Base-by-base conservation (phyloP, 2,888 invertebrate species). In the Argyra leucocephala region DNA sequence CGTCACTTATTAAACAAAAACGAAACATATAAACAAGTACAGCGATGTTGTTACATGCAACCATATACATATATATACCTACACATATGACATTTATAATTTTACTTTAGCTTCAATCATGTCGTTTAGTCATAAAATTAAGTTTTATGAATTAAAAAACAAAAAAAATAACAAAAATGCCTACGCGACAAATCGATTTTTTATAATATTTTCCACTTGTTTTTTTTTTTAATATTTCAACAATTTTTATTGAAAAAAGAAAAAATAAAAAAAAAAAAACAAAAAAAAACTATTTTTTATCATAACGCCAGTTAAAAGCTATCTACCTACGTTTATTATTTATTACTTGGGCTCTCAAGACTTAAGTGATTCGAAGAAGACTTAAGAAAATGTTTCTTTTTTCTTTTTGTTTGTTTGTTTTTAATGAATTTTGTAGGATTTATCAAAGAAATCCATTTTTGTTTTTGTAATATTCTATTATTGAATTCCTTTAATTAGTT, bases 291-390 rank as follows among this genome's bases (percentile, higher is more conserved):
- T 31, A 6, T 31, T 31, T 31, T 31, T 48, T 48, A 48, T 48
- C 48, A n/a, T 48, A 48, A 48, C 48, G 48, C 48, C 48, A 48
- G 48, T 48, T 48, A 48, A 48, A 18, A 48, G 48, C 48, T 48
- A 12, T 48, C 48, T 48, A 48, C 48, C 48, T 48, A 48, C 48
- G 12, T 37, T 18, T 48, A 48, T 9, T n/a, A n/a, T n/a, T n/a
- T n/a, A n/a, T n/a, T n/a, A n/a, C n/a, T n/a, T n/a, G n/a, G n/a
- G n/a, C n/a, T n/a, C n/a, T n/a, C n/a, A n/a, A n/a, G n/a, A n/a
- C n/a, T n/a, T n/a, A n/a, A n/a, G n/a, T n/a, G n/a, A n/a, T n/a
- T n/a, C n/a, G n/a, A n/a, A n/a, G n/a, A n/a, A n/a, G n/a, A n/a
- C n/a, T n/a, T n/a, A n/a, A n/a, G n/a, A n/a, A n/a, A n/a, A n/a